Percentiles rank a stretch among this genome's conserved stretches.
Conservation (phyloP, 2,888 invertebrate genomes). For the Drosophila siamana region DNA sequence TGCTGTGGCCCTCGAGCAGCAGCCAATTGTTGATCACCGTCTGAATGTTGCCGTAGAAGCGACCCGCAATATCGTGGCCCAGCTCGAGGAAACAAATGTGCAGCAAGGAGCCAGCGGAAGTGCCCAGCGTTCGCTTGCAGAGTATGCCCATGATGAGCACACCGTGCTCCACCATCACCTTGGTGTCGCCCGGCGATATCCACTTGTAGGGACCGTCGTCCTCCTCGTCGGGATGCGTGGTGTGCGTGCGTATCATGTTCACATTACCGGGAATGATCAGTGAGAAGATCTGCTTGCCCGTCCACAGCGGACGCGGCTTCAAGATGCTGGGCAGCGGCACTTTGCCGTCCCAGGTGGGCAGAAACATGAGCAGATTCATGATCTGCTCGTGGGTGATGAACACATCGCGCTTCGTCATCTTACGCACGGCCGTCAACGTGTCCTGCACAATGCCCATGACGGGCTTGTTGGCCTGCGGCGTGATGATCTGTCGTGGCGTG, state of each 20-base stretch:
- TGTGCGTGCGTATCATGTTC: conserved; percentile 98
- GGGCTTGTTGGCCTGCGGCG: conserved; percentile 98
- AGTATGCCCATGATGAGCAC: conserved; percentile 98
- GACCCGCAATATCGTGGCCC: conserved; percentile 97
- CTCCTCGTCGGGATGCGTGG: conserved; percentile 99
- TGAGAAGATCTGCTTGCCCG: conserved; percentile 98
- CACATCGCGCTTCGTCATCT: conserved; percentile 99
- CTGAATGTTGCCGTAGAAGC: conserved; percentile 99
- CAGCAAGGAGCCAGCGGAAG: conserved; percentile 98
- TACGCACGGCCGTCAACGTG: conserved; percentile 98
- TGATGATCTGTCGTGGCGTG: conserved; percentile 99
- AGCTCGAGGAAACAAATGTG: conserved; percentile 99
- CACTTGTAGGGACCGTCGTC: conserved; percentile 99
- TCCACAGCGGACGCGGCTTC: conserved; percentile 98
- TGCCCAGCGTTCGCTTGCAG: conserved; percentile 98
- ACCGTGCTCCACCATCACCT: conserved; percentile 99
- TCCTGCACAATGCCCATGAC: conserved; percentile 99
- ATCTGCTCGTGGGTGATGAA: conserved; percentile 99
- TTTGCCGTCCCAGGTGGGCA: conserved; percentile 99
- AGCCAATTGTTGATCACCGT: conserved; percentile 99
- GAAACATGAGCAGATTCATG: conserved; percentile 99
- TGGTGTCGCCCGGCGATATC: conserved; percentile 99
- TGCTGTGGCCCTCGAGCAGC: conserved; percentile 96
- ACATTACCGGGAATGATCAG: conserved; percentile 98
- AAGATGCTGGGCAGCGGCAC: conserved; percentile 99